phyloP scores from a whole-genome alignment of 2,888 invertebrate genomes.

The Philhelius pedissequus region DNA sequence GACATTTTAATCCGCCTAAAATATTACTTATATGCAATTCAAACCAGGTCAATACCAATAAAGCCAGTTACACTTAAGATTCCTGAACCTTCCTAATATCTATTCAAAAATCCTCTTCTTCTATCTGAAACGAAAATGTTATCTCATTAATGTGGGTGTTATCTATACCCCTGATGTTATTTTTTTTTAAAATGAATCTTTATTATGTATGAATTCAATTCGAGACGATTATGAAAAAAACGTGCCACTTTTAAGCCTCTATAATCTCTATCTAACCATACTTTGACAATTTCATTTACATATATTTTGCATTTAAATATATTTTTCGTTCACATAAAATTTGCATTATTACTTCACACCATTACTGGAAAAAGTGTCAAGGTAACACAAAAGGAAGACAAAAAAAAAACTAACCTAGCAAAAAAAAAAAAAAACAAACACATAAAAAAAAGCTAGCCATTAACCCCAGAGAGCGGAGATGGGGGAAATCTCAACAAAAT shows the following conservation, averaged over 20 bases:
- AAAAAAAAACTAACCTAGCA: conserved; percentile 12
- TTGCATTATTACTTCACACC: conserved; percentile 63
- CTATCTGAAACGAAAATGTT: no score
- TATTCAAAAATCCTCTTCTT: no score
- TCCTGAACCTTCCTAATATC: no score
- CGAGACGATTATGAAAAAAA: background rate
- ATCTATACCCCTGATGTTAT: no score
- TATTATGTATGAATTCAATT: background rate
- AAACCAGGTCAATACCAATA: no score
- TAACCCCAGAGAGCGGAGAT: background rate
- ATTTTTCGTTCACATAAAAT: conserved; percentile 38
- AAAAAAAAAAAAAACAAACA: background rate
- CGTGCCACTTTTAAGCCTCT: background rate
- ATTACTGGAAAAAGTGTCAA: conserved; percentile 60
- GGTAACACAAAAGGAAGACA: conserved; percentile 51
- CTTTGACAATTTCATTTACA: conserved; percentile 37
- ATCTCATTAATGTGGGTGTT: no score
- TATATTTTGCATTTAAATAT: conserved; percentile 51
- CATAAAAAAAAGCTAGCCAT: background rate
- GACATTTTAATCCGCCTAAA: no score
- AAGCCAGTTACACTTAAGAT: no score
- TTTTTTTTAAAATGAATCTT: no score
- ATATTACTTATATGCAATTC: no score
- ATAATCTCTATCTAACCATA: background rate
- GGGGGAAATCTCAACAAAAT: conserved; percentile 35